phyloP scores from a whole-genome alignment of 2,888 invertebrate genomes.

The Chironomus riparius region DNA sequence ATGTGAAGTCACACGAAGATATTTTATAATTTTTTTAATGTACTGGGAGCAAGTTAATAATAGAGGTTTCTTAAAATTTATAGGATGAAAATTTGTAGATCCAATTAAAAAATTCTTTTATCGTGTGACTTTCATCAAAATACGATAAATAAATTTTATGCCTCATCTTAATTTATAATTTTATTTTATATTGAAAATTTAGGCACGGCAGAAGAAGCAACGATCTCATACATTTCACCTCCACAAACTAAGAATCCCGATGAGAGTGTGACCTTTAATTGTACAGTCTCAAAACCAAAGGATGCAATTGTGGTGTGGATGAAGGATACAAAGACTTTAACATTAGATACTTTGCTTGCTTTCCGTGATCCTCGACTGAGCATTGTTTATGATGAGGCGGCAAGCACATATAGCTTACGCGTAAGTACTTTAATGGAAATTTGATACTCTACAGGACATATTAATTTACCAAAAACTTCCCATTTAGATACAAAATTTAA shows the following conservation, averaged over 20 bases:
- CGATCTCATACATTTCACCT: slow-evolving; percentile 15
- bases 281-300: slow-evolving; percentile 14
- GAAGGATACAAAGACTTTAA: not conserved
- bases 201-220: slow-evolving; percentile 8
- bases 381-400: not conserved
- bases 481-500: slow-evolving; percentile 8
- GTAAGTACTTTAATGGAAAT: not conserved
- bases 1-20: not conserved
- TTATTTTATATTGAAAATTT: too few species aligned
- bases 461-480: not conserved
- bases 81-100: not conserved
- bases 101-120: not conserved
- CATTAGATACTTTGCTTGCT: not conserved
- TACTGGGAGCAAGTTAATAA: too few species aligned
- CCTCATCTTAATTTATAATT: not conserved
- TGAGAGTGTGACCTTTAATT: slow-evolving; percentile 13
- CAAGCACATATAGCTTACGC: slow-evolving; percentile 16
- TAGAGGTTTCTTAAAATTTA: too few species aligned
- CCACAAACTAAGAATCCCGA: slow-evolving; percentile 11
- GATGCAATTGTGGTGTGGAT: slow-evolving; percentile 3
- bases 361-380: not conserved
- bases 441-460: not conserved
- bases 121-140: not conserved
- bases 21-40: not conserved
- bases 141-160: not conserved